Base-by-base conservation (phyloP, 2,888 invertebrate genomes). In the Neoitamus cyanurus region DNA sequence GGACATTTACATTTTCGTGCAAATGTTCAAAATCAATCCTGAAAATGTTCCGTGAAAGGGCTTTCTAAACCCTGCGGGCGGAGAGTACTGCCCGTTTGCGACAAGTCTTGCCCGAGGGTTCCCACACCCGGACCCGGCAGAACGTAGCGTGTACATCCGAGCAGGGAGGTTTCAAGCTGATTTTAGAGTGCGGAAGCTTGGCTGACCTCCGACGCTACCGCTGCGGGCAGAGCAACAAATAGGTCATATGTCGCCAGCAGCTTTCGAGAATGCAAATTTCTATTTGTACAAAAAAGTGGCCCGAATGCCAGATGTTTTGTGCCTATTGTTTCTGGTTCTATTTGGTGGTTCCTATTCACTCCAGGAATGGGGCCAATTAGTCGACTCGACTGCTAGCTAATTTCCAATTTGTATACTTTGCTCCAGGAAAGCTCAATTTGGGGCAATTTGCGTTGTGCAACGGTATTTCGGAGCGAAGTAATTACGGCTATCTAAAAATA, bases 1-100 rank as follows among this genome's bases (percentile, higher is more conserved):
- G 58, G 58, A 58, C 58, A 58, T 58, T 58, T 58, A 58, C 58
- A 58, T 58, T 34, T 73, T 31, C 73, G 36, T 36, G 73, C 73
- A 58, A 70, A 73, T 73, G 31, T 37, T 31, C 73, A 9, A 73
- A 73, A 34, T 73, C 31, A 73, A n/a, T 31, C 7, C 70, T 31
- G 70, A 30, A 31, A 30, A 30, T 30, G 70, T 31, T 31, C 70
- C 70, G 70, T 30, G n/a, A 70, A 70, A 70, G 30, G 70, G 28
- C 31, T 31, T 70, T n/a, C 31, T 6, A 5, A 7, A 1, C 9
- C 9, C 58, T 58, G 58, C 58, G 15, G 25, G 42, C 42, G 42
- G 42, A n/a, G 42, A n/a, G 13, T n/a, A n/a, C 42, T 13, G n/a
- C n/a, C 3, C n/a, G 42, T 5, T 13, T n/a, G 42, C 15, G 42